phyloP scores from a whole-genome alignment of 37 sponge, comb jelly and placozoan species.

The Chondrilla cf. caribensis region DNA sequence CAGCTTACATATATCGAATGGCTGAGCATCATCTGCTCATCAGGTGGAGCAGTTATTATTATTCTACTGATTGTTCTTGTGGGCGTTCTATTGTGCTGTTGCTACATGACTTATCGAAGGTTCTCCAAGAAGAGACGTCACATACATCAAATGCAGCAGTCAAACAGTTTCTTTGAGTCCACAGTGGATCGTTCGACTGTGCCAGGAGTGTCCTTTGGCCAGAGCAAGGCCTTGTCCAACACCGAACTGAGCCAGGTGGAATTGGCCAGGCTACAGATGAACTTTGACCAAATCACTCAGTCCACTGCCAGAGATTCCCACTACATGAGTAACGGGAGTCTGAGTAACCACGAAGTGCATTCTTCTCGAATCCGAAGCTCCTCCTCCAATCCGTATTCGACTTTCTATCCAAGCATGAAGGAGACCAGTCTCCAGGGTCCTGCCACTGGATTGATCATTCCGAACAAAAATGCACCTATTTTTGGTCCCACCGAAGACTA shows the following conservation, averaged over 20 bases:
- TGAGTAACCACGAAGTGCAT: neutral
- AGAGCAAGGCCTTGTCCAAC: no score
- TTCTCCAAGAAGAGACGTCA: neutral
- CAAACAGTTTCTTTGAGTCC: neutral
- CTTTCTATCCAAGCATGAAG: neutral
- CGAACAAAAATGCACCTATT: neutral
- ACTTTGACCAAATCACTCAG: neutral
- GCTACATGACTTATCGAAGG: neutral
- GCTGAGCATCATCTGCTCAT: neutral
- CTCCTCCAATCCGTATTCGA: neutral
- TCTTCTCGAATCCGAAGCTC: neutral
- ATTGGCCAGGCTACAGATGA: neutral
- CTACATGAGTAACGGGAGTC: neutral
- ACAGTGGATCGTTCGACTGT: neutral
- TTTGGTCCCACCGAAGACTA: constrained; percentile 17
- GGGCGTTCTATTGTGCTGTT: constrained; percentile 28
- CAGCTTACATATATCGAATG: no score
- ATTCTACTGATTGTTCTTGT: constrained; percentile 35
- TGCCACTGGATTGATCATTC: no score
- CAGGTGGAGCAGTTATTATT: constrained; percentile 23
- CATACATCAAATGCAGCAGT: no score
- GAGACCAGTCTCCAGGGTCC: no score
- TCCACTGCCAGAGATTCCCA: neutral
- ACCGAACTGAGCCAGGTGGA: neutral
- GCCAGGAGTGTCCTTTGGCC: neutral